These are phyloP conservation scores for Polypedilum pembai DNA, from an alignment of 1,140 invertebrate genomes.

Conservation along the genomic window DNA sequence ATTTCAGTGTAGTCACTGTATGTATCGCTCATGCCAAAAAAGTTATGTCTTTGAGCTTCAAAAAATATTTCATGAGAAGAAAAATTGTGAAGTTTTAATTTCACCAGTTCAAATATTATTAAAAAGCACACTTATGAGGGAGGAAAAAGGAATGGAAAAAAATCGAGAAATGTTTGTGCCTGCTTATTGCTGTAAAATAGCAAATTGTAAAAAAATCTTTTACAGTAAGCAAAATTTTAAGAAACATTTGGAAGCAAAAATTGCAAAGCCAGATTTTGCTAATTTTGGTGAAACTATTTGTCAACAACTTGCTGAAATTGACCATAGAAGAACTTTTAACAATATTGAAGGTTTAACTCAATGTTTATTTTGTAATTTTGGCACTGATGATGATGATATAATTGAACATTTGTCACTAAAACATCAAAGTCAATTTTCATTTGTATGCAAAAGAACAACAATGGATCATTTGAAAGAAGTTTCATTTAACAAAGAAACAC, in stretches of 20 bases:
- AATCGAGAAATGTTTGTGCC: not conserved
- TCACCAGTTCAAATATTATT: not conserved
- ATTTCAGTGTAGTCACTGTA: not conserved
- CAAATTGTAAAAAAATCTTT: constrained; percentile 6
- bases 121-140: not conserved
- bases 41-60: not conserved
- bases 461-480: not conserved
- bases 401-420: not conserved
- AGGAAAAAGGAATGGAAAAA: not conserved
- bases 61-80: not conserved
- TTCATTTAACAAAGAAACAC: not conserved
- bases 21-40: not conserved
- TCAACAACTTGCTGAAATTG: not conserved
- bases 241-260: not conserved
- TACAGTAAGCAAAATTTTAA: not conserved
- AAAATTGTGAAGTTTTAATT: not conserved
- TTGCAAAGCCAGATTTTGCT: not conserved
- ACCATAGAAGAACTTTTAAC: not conserved
- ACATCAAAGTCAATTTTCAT: not conserved
- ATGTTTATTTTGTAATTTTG: not conserved
- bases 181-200: not conserved
- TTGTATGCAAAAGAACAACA: not conserved
- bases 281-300: not conserved
- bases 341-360: not conserved
- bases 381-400: not conserved